These are phyloP conservation scores for Nomada ruficornis DNA, from an alignment of 2,888 invertebrate genomes.

Conservation along the genomic window DNA sequence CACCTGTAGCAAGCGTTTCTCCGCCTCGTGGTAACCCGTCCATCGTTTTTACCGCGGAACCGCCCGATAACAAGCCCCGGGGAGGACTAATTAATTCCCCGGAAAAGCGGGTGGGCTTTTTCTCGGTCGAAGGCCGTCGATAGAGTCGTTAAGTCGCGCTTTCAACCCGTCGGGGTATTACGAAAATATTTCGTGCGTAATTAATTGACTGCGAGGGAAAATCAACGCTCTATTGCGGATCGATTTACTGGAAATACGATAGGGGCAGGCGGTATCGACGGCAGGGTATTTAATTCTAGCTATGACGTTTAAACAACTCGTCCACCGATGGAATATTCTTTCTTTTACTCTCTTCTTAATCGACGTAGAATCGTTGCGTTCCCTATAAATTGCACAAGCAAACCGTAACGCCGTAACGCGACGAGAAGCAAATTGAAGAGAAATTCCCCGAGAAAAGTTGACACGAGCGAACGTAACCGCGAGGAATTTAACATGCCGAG, in stretches of 20 bases:
- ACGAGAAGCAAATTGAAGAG: neutral
- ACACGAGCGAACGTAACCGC: constrained; percentile 19
- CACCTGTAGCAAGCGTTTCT: neutral
- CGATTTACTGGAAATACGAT: neutral
- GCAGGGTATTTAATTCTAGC: no score
- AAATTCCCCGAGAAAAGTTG: neutral
- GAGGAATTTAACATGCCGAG: constrained; percentile 52
- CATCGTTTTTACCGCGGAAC: constrained; percentile 18
- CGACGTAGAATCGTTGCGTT: no score
- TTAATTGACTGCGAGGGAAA: constrained; percentile 1
- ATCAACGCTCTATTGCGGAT: neutral
- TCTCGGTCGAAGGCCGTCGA: neutral
- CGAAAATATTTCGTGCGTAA: constrained; percentile 7
- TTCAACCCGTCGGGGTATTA: neutral
- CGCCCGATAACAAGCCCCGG: constrained; percentile 19
- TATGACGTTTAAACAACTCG: no score
- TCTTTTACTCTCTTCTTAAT: no score
- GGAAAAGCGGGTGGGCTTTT: neutral
- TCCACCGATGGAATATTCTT: no score
- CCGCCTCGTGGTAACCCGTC: neutral
- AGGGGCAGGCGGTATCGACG: no score
- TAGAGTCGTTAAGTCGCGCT: constrained; percentile 7
- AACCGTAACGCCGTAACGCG: neutral
- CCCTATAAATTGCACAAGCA: no score
- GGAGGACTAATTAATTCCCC: constrained; percentile 26